Conservation (phyloP, 2,797 vertebrate genomes). For the Darevskia nairensis region DNA sequence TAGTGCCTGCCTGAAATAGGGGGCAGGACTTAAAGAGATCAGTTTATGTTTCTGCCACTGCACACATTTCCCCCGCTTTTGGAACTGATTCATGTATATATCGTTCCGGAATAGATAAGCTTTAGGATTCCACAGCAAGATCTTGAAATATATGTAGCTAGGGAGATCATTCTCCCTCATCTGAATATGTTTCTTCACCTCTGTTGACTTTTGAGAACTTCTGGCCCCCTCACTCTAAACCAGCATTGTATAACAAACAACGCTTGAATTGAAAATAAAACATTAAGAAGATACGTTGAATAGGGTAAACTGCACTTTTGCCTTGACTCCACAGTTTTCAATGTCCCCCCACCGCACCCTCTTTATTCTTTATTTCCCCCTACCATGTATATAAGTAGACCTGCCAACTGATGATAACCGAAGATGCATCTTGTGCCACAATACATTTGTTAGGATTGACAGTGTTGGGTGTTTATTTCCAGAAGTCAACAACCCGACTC, state of each 20-base stretch:
- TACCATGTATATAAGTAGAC: neutral
- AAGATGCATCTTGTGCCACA: neutral
- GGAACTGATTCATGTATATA: neutral
- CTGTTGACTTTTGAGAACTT: slow-evolving; percentile 11
- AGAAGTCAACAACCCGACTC: neutral
- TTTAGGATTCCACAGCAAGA: neutral
- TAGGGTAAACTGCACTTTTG: neutral
- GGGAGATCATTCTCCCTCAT: neutral
- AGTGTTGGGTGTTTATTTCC: no score
- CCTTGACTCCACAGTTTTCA: neutral
- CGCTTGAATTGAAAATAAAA: neutral
- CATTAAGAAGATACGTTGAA: neutral
- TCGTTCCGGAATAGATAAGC: neutral
- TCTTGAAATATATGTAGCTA: neutral
- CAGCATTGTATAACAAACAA: neutral
- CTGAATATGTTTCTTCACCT: neutral
- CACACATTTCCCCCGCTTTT: neutral
- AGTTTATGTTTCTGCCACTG: neutral
- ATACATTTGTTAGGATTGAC: neutral
- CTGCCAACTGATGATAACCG: neutral
- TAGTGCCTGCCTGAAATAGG: neutral
- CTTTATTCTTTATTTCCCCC: neutral
- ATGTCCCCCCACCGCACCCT: no score
- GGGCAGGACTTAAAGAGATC: neutral
- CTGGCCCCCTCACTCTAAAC: neutral